These are phyloP conservation scores for Osmerus mordax DNA, from an alignment of 2,113 vertebrate genomes.

Conservation along the genomic window DNA sequence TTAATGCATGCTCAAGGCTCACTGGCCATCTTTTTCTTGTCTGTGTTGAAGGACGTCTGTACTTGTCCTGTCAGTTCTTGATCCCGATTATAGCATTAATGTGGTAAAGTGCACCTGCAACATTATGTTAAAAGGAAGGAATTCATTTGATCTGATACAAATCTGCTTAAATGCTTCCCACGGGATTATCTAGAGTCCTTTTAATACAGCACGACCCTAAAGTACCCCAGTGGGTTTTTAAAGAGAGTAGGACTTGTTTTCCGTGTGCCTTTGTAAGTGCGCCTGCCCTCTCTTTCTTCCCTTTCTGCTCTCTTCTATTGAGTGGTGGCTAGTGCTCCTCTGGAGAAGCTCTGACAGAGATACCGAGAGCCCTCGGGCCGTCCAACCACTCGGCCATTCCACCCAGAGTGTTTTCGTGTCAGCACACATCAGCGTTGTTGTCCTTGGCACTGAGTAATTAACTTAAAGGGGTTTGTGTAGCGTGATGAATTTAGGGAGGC, in stretches of 20 bases:
- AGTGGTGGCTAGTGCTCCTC: constrained; percentile 39
- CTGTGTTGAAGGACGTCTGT: constrained; percentile 20
- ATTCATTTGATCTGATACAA: constrained; percentile 11
- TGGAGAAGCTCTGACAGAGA: constrained; percentile 42
- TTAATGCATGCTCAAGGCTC: not conserved
- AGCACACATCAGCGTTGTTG: constrained; percentile 64
- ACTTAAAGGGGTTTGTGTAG: constrained; percentile 66
- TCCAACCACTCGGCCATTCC: constrained; percentile 42
- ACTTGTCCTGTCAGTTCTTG: constrained; percentile 20
- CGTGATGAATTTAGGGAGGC: constrained; percentile 60
- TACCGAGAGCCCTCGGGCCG: constrained; percentile 42
- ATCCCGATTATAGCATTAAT: constrained; percentile 20
- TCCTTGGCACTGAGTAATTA: constrained; percentile 61
- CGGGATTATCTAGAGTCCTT: constrained; percentile 22
- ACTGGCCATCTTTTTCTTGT: constrained; percentile 15
- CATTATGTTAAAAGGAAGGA: constrained; percentile 23
- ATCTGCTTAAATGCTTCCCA: constrained; percentile 21
- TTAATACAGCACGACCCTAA: not conserved
- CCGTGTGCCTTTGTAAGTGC: constrained; percentile 37
- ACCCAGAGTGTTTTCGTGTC: constrained; percentile 65
- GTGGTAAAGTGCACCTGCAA: constrained; percentile 36
- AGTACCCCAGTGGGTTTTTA: constrained; percentile 9
- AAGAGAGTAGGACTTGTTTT: constrained; percentile 16
- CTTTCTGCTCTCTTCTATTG: constrained; percentile 39
- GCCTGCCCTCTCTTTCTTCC: constrained; percentile 14